Evolutionary conservation across 2,113 vertebrate species (phyloP).

Genomic region (Hippopotamus amphibius): DNA sequence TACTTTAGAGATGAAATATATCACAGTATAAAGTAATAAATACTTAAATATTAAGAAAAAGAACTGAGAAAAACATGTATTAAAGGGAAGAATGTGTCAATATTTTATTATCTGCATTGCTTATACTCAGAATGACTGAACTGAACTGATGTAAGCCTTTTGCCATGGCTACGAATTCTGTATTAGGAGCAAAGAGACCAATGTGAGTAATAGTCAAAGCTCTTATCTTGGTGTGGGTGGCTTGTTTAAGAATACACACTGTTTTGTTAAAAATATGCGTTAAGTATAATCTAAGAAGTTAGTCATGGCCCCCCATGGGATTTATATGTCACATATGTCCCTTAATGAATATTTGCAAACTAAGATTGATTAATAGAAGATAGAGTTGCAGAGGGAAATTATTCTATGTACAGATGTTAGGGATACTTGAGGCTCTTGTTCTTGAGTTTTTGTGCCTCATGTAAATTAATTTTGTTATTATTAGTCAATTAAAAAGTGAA

Average conservation of each 20-base stretch:
- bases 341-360: too few species aligned
- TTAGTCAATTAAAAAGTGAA: not conserved
- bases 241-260: not conserved
- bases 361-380: not conserved
- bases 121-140: not conserved
- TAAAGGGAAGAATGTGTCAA: not conserved
- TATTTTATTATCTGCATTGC: not conserved
- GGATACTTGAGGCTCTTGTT: not conserved
- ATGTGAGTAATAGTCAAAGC: not conserved
- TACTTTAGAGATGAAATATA: not conserved
- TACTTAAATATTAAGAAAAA: not conserved
- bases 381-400: not conserved
- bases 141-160: not conserved
- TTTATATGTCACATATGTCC: not conserved
- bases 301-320: not conserved
- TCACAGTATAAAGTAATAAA: not conserved
- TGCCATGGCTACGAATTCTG: accelerated
- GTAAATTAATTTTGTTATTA: not conserved
- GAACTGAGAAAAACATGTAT: not conserved
- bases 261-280: not conserved
- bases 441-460: not conserved
- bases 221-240: not conserved
- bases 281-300: not conserved
- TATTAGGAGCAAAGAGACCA: not conserved
- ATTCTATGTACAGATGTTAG: not conserved